Percentiles rank a stretch among this genome's conserved stretches.
Evolutionary conservation across 92 coral and sea anemone genomes (phyloP).

Genomic region (Chrysogorgia sp.): DNA sequence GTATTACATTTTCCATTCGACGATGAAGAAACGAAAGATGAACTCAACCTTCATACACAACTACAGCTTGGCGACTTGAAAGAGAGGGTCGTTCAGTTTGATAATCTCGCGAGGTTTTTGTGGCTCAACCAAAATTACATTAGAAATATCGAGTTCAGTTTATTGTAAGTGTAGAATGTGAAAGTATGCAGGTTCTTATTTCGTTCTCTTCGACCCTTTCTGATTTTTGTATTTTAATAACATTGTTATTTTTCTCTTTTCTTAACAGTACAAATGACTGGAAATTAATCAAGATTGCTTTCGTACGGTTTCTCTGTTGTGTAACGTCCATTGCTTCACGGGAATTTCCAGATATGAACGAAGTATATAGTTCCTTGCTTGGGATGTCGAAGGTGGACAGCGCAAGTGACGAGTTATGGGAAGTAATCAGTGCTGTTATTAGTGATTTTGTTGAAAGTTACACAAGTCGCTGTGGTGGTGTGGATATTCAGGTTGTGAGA

Average conservation of each 20-base stretch:
- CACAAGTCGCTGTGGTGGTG: neutral
- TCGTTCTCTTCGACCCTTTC: no score
- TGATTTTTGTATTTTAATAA: neutral
- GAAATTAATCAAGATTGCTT: conserved; percentile 8
- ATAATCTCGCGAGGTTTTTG: conserved; percentile 2
- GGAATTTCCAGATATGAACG: neutral
- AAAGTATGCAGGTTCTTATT: neutral
- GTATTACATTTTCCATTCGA: neutral
- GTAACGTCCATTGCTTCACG: neutral
- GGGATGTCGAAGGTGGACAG: neutral
- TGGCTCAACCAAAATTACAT: conserved; percentile 30
- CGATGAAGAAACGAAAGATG: neutral
- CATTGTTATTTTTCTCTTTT: neutral
- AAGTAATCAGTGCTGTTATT: neutral
- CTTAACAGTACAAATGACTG: neutral
- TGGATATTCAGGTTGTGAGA: neutral
- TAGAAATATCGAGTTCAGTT: neutral
- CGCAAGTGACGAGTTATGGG: neutral
- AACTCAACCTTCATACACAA: neutral
- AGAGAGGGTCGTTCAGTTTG: neutral
- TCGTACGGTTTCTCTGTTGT: conserved; percentile 17
- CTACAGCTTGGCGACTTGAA: conserved; percentile 1
- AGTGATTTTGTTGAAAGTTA: conserved; percentile 1
- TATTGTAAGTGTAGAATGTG: conserved; percentile 26
- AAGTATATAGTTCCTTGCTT: neutral